Conservation (phyloP, 2,797 vertebrate genomes). For the Scleropages formosus region DNA sequence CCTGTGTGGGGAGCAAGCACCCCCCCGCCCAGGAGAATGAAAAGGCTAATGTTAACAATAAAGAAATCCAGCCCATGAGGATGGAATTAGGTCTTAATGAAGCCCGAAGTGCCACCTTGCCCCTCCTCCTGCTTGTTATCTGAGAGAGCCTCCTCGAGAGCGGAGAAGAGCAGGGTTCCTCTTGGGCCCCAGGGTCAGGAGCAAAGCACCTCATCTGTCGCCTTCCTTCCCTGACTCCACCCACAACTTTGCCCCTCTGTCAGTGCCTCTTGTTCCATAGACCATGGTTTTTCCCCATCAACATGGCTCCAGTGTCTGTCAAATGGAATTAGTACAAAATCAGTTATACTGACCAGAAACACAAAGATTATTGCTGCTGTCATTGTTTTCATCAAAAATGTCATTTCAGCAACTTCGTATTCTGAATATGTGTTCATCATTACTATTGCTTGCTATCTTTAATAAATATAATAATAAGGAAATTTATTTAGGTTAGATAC, state of each 20-base stretch:
- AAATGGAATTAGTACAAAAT: not conserved
- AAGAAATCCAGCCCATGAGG: slow-evolving; percentile 67
- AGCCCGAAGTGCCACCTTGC: slow-evolving; percentile 67
- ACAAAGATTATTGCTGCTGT: not conserved
- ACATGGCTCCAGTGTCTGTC: slow-evolving; percentile 35
- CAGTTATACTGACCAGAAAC: too few relatives aligned
- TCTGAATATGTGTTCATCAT: too few relatives aligned
- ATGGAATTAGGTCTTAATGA: slow-evolving; percentile 76
- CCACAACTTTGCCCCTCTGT: not conserved
- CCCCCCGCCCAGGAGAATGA: slow-evolving; percentile 69
- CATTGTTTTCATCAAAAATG: not conserved
- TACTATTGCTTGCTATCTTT: too few relatives aligned
- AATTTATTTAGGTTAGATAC: not conserved
- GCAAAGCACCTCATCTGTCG: not conserved
- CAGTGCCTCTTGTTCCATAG: not conserved
- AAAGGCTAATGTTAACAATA: slow-evolving; percentile 84
- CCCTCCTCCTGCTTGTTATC: slow-evolving; percentile 67
- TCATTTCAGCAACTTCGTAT: too few relatives aligned
- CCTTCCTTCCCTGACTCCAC: not conserved
- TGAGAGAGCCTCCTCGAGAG: slow-evolving; percentile 73
- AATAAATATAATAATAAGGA: not conserved
- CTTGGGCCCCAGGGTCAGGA: not conserved
- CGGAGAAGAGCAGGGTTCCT: slow-evolving; percentile 59
- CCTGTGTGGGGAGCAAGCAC: not conserved
- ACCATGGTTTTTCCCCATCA: not conserved